These are phyloP conservation scores for Oscheius sp. DNA, from an alignment of 2,888 invertebrate species.

Conservation along the genomic window DNA sequence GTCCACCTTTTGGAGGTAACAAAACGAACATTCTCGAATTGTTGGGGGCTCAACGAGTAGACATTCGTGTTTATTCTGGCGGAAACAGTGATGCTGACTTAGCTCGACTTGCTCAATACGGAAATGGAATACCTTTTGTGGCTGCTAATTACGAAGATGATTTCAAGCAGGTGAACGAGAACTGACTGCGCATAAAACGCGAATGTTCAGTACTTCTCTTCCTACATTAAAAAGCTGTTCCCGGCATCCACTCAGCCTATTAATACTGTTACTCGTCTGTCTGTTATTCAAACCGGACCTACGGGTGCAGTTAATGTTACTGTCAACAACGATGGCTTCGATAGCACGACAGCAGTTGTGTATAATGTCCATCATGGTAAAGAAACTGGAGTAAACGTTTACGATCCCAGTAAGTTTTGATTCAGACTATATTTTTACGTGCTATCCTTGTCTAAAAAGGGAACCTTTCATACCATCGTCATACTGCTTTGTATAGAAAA, in stretches of 20 bases:
- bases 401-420: too few species aligned
- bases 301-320: too few species aligned
- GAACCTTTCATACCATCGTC: too few species aligned
- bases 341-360: not conserved
- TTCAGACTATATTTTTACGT: not conserved
- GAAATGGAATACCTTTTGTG: constrained; percentile 18
- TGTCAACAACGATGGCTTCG: not conserved
- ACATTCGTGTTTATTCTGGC: constrained; percentile 14
- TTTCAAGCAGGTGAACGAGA: not conserved
- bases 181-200: not conserved
- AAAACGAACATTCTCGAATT: not conserved
- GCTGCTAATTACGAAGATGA: not conserved
- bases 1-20: not conserved
- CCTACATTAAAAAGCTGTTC: constrained; percentile 1
- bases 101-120: not conserved
- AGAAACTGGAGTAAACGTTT: too few species aligned
- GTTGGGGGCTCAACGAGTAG: not conserved
- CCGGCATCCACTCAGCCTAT: not conserved
- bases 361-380: too few species aligned
- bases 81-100: not conserved
- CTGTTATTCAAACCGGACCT: constrained; percentile 18
- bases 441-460: too few species aligned
- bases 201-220: constrained; percentile 15
- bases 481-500: too few species aligned
- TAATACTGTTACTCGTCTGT: not conserved